Base-by-base conservation (phyloP, 1,140 invertebrate species). In the Meloidogyne chitwoodi region DNA sequence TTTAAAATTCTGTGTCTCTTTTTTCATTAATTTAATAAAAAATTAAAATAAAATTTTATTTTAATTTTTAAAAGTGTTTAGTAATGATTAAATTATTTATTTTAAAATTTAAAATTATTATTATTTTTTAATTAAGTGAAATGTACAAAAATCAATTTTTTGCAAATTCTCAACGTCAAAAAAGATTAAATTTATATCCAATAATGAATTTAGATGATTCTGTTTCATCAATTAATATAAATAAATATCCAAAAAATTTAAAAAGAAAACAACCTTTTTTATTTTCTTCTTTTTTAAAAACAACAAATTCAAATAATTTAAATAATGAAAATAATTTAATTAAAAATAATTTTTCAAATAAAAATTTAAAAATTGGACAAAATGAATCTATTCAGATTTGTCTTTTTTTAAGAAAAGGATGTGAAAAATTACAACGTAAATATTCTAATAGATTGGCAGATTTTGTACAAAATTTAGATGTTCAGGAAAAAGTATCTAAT, bases 381-480 rank as follows among this genome's bases (percentile, higher is more conserved):
- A 34, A 24, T n/a, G 71, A 73, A 22, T 73, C 71, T 31, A 26
- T 73, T 1, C 69, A 71, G 26, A 56, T 71, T 44, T 71, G 69
- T 44, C 19, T 71, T n/a, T 71, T 71, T 26, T 16, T 71, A 61
- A 19, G 69, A 19, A n/a, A 31, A 19, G 69, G 69, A 24, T 71
- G 69, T 61, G 41, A 19, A 56, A 71, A 71, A 61, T 61, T 71
- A 19, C 31, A 56, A 19, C 31, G 69, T 16, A 38, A 71, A 22
- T 19, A 71, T 27, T 71, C 71, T 1, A n/a, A 64, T 12, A 61
- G 29, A 24, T 63, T 73, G 56, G 22, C 22, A 64, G 48, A 73
- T 64, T 73, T 73, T 73, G 56, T 64, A 22, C 41, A 73, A n/a
- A 16, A 34, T 41, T 38, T 73, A 29, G 22, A 27, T 24, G 56